Evolutionary conservation across 2,888 invertebrate genomes (phyloP).

Genomic region (Hemicrepidius hirtus): DNA sequence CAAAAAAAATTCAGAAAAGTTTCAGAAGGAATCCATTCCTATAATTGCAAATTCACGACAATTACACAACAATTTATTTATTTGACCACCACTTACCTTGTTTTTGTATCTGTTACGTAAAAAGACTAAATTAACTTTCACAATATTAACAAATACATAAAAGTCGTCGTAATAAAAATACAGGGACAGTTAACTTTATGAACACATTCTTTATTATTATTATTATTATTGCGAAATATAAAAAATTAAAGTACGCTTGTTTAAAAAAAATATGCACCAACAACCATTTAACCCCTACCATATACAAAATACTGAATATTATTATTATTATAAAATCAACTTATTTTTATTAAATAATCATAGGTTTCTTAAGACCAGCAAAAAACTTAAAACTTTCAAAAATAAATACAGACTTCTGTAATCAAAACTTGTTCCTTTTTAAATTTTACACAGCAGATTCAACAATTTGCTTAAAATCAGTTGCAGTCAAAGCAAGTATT

Average conservation of each 20-base stretch:
- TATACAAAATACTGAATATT: neutral
- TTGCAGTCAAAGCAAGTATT: slow-evolving; percentile 76
- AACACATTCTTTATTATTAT: slow-evolving; percentile 6
- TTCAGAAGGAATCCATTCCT: too few relatives aligned
- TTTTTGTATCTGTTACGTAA: slow-evolving; percentile 4
- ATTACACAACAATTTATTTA: slow-evolving; percentile 22
- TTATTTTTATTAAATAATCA: neutral
- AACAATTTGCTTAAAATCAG: slow-evolving; percentile 59
- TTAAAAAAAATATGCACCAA: neutral
- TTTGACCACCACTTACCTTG: slow-evolving; percentile 9
- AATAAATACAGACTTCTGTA: neutral
- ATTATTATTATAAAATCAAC: too few relatives aligned
- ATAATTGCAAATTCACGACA: slow-evolving; percentile 21
- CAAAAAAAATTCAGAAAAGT: too few relatives aligned
- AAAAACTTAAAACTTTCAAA: slow-evolving; percentile 4
- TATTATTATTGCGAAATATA: slow-evolving; percentile 9
- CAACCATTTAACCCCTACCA: neutral
- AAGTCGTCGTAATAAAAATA: neutral
- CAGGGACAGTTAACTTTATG: neutral
- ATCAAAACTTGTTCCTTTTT: neutral
- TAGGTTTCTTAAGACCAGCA: too few relatives aligned
- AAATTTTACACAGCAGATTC: slow-evolving; percentile 64
- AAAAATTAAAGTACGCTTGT: too few relatives aligned
- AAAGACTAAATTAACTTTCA: slow-evolving; percentile 17
- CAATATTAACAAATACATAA: slow-evolving; percentile 15